These are phyloP conservation scores for Aspidoscelis tigris DNA, from an alignment of 2,113 vertebrate genomes.

Conservation along the genomic window DNA sequence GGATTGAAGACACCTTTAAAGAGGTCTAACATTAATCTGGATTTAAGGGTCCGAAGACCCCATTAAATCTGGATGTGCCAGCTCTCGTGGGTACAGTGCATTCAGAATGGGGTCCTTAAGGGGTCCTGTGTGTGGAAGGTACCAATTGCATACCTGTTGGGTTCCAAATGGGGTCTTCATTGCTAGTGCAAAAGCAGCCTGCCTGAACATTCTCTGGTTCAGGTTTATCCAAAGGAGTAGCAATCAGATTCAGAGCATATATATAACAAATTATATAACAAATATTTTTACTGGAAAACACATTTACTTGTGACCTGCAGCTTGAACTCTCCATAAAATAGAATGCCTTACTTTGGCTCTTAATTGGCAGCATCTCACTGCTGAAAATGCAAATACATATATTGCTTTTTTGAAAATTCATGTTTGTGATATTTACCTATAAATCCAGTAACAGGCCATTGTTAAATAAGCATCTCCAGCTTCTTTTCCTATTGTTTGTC, in stretches of 20 bases:
- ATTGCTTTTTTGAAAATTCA: conserved; percentile 5
- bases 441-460: conserved; percentile 9
- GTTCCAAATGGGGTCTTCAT: too few species aligned
- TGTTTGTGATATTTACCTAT: conserved; percentile 37
- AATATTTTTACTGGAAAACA: background rate
- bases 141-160: too few species aligned
- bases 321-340: background rate
- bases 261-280: background rate
- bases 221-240: background rate
- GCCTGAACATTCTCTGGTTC: background rate
- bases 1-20: too few species aligned
- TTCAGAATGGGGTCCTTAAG: too few species aligned
- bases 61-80: too few species aligned
- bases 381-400: background rate
- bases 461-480: background rate
- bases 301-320: background rate
- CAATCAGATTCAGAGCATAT: background rate
- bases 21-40: too few species aligned
- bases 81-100: too few species aligned
- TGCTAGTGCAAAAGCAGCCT: too few species aligned
- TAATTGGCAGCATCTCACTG: conserved; percentile 8
- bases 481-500: conserved; percentile 22
- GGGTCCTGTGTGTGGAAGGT: too few species aligned
- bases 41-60: too few species aligned
- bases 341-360: background rate